phyloP scores from a whole-genome alignment of 1,140 invertebrate genomes.

The Ips nitidus region DNA sequence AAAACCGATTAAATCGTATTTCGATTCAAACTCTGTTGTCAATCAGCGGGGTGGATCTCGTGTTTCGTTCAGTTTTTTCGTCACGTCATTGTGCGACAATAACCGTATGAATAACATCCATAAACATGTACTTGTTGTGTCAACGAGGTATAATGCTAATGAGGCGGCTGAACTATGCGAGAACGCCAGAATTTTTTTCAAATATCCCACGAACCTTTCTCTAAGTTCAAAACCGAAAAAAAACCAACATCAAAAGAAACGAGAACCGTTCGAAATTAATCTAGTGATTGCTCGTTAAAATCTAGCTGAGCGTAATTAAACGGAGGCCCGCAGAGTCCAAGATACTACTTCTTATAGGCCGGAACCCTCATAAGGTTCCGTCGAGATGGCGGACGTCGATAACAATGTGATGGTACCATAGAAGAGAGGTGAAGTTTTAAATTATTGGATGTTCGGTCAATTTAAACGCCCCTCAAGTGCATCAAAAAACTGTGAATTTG shows the following conservation, averaged over 20 bases:
- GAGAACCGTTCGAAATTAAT: constrained; percentile 32
- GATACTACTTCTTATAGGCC: constrained; percentile 24
- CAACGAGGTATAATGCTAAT: constrained; percentile 24
- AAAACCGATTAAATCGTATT: neutral
- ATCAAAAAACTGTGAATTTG: no score
- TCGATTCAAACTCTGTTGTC: constrained; percentile 16
- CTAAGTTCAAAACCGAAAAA: neutral
- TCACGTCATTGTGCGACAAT: constrained; percentile 27
- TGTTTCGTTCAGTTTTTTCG: constrained; percentile 18
- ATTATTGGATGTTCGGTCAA: constrained; percentile 2
- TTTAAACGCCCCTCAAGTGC: no score
- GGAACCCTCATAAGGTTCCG: constrained; percentile 11
- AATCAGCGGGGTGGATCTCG: constrained; percentile 24
- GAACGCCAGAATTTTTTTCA: neutral
- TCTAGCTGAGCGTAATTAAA: constrained; percentile 36
- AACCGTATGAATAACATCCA: constrained; percentile 23
- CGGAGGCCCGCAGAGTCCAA: constrained; percentile 33
- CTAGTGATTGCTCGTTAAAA: constrained; percentile 35
- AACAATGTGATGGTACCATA: constrained; percentile 6
- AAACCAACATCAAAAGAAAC: neutral
- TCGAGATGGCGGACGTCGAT: constrained; percentile 27
- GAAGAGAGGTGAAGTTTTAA: constrained; percentile 29
- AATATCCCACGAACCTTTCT: neutral
- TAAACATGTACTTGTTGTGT: constrained; percentile 20
- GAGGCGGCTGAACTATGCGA: constrained; percentile 8